Evolutionary conservation across 2,113 vertebrate genomes (phyloP).

Genomic region (zebrafish (Danio rerio)): GRCz12tu NC_133188.1:37045001-37045500

Average conservation of each 20-base stretch:
- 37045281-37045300: background rate
- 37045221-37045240: slow-evolving; percentile 9
- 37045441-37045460: slow-evolving; percentile 15
- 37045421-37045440: slow-evolving; percentile 27
- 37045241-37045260: background rate
- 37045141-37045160: slow-evolving; percentile 5
- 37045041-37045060: background rate
- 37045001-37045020: background rate
- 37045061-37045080: background rate
- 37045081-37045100: background rate
- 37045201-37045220: slow-evolving; percentile 1
- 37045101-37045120: background rate
- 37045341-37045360: slow-evolving; percentile 13
- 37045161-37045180: background rate
- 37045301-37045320: slow-evolving; percentile 16
- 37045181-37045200: too few relatives aligned
- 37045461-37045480: background rate
- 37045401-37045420: slow-evolving; percentile 19
- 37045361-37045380: slow-evolving; percentile 36
- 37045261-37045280: background rate
- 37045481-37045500: slow-evolving; percentile 18
- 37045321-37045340: slow-evolving; percentile 12
- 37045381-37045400: slow-evolving; percentile 16
- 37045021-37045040: background rate
- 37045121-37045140: background rate